A percentile compares a stretch with the other conserved stretches of the same genome.
Evolutionary conservation across 2,888 invertebrate genomes (phyloP).

Genomic region (Sphaerophoria taeniata): DNA sequence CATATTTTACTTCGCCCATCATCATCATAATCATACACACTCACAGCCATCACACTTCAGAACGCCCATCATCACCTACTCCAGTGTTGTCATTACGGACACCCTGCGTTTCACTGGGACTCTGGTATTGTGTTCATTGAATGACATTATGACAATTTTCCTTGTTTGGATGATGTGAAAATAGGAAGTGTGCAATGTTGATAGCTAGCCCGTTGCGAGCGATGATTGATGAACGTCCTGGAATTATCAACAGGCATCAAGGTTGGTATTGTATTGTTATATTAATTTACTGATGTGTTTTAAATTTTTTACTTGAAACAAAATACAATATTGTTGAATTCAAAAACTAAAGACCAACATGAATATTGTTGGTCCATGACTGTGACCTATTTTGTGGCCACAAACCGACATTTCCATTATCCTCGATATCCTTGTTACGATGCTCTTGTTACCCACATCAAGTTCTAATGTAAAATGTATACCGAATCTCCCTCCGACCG

Average conservation of each 20-base stretch:
- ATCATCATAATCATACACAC: not conserved
- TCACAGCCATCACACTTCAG: constrained; percentile 46
- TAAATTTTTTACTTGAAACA: not conserved
- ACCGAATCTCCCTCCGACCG: constrained; percentile 9
- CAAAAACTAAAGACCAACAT: no score
- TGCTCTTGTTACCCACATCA: not conserved
- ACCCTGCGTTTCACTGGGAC: constrained; percentile 1
- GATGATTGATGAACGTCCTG: constrained; percentile 42
- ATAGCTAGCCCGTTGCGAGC: constrained; percentile 23
- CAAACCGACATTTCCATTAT: constrained; percentile 41
- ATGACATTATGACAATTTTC: constrained; percentile 51
- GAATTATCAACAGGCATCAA: not conserved
- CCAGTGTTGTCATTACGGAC: constrained; percentile 58
- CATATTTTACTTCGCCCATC: constrained; percentile 24
- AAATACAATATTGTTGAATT: no score
- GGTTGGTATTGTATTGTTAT: not conserved
- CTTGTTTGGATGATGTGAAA: constrained; percentile 41
- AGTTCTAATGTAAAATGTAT: constrained; percentile 12
- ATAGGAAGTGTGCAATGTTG: constrained; percentile 7
- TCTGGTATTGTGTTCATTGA: constrained; percentile 1
- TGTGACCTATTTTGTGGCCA: constrained; percentile 37
- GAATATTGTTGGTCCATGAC: not conserved
- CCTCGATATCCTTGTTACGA: constrained; percentile 17
- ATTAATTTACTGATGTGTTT: not conserved
- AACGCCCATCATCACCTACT: constrained; percentile 53